phyloP scores from a whole-genome alignment of 1,140 invertebrate species.

The Asbolus verrucosus region DNA sequence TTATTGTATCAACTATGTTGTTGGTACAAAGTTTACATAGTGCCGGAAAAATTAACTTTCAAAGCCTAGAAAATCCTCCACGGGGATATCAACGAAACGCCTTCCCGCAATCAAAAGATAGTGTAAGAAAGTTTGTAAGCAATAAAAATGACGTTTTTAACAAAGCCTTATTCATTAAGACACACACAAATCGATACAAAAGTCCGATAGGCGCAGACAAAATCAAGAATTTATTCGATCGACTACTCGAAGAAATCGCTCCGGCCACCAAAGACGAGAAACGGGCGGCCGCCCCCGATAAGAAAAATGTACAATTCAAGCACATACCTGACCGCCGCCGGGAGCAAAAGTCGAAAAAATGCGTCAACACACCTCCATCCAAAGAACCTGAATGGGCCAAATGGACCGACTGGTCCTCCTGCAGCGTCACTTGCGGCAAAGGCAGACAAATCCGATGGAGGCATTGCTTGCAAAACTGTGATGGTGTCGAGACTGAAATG shows the following conservation, averaged over 20 bases:
- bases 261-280: background rate
- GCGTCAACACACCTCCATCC: too few relatives aligned
- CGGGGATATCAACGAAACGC: constrained; percentile 21
- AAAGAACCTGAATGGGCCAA: constrained; percentile 67
- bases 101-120: constrained; percentile 37
- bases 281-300: background rate
- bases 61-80: constrained; percentile 5
- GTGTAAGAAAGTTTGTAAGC: constrained; percentile 41
- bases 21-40: constrained; percentile 46
- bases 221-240: constrained; percentile 10
- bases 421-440: constrained; percentile 72
- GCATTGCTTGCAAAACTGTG: constrained; percentile 65
- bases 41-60: constrained; percentile 14
- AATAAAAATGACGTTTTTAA: constrained; percentile 42
- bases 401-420: constrained; percentile 72
- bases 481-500: constrained; percentile 66
- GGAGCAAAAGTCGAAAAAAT: too few relatives aligned
- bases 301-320: background rate
- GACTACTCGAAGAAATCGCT: constrained; percentile 2
- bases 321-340: too few relatives aligned
- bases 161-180: constrained; percentile 39
- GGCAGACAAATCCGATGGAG: constrained; percentile 71
- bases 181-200: constrained; percentile 27
- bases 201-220: constrained; percentile 14
- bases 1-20: constrained; percentile 22